Base-by-base conservation (phyloP, 2,113 vertebrate genomes). In the Lampris incognitus region DNA sequence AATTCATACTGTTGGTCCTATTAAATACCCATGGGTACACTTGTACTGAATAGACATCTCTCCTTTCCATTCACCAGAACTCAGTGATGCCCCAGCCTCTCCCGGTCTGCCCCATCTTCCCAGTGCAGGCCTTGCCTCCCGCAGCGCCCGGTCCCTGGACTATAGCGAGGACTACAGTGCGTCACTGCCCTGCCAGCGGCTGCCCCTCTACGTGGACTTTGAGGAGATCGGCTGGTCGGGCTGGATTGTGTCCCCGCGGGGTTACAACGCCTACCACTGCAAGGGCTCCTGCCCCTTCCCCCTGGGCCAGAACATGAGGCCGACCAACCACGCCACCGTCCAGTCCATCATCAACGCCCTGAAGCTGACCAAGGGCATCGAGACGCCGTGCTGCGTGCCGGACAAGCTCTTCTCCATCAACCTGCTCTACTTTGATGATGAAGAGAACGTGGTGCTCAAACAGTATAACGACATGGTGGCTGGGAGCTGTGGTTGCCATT, bases 391-490 rank as follows among this genome's bases (percentile, higher is more conserved):
- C 86, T 96, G 95, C n/a, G 94, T 96, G n/a, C 95, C 95, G 0
- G 93, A 96, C 84, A 95, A 95, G 70, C 94, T 96, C 74, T 95
- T 92, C 84, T 95, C 95, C 78, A 96, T 96, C 78, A 96, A 95
- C 83, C 72, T 96, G 74, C 92, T 96, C 44, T 96, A 95, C 86
- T 96, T 95, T 6, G 95, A 96, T 3, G 95, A 95, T 1, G 94
- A 94, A 3, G 95, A 95, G 87, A 96, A 96, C 1, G 95, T 96
- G 69, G 95, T 96, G 52, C 84, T 96, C 10, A 95, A 95, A 84
- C 95, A 95, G 86, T 96, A 96, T 3, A 93, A 95, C 9, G 93
- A 96, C 76, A 96, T 96, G 95, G 95, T 96, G 66, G 95, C 95
- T 1, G 95, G 94, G 64, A 96, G 95, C 90, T 96, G 95, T 36